Evolutionary conservation across 2,113 vertebrate species (phyloP), one percentile per base, ranked within the genome.

Genomic region (Condylura cristata): DNA sequence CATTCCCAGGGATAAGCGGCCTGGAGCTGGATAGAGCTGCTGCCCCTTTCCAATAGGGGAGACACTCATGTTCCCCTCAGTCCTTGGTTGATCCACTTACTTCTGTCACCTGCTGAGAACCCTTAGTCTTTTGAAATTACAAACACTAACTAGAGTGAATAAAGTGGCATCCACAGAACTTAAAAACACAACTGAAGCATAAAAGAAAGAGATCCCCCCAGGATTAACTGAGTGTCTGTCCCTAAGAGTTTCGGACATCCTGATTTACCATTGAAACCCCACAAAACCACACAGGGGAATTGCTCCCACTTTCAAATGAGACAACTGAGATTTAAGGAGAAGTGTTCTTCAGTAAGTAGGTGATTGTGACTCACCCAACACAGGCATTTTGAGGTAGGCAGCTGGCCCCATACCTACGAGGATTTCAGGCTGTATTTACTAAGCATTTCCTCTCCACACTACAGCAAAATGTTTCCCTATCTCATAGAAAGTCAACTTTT

Each of bases 401-500:
- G 30, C 2, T 4, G 53, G 53, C 20, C 1, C 28, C 2, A 7
- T 30, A 63, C 9, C 53, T 4, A 1, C 44, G 17, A n/a, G 60
- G 48, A 12, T 22, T 6, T 17, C 10, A 22, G 7, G 5, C 10
- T 84, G 90, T 11, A 58, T 20, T 58, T 51, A 24, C 34, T 46
- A 74, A 93, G 32, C 5, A 28, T 71, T 66, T 68, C 88, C 11
- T 71, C 28, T 41, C 63, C 2, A 51, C 32, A 65, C 5, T 28
- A n/a, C n/a, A 46, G 7, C 18, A 72, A 63, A 48, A 39, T 44
- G 24, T 30, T 30, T 56, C 32, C 37, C 24, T 68, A 28, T 83
- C 37, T 58, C 30, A n/a, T 53, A 91, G n/a, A 82, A 78, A 86
- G 46, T 61, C n/a, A 34, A 61, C 86, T 70, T 93, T 88, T 26